Evolutionary conservation across 1,140 invertebrate species (phyloP), one percentile per base, ranked within the genome.

Genomic region (Lasioglossum albipes): DNA sequence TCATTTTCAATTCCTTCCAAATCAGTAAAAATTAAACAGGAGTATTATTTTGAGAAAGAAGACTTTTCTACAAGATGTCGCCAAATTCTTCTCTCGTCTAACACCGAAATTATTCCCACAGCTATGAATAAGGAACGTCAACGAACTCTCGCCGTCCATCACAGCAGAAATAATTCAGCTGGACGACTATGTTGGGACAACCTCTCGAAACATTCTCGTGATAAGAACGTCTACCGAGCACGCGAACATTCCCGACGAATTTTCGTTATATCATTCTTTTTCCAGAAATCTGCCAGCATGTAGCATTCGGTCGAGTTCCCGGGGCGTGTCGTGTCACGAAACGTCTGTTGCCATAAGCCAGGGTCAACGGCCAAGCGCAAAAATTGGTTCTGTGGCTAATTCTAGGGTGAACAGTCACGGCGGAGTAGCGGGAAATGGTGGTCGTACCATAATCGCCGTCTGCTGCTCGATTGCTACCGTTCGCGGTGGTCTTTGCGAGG

Each of bases 311-410:
- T 27, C 27, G 61, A 12, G 45, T 70, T 62, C 68, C 69, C 62
- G 84, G 83, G 82, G 83, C 71, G 84, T 85, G 84, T 77, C 78
- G 18, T 42, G 36, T 73, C 52, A 54, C 72, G 72, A 85, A 80
- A 76, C 76, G 41, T 36, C 31, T 27, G 45, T 41, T 52, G 22
- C 42, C 27, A 65, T 54, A 45, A n/a, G 41, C 7, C 1, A 22
- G 70, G 70, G 71, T 79, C 62, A 59, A 74, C 49, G 62, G 66
- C 49, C 49, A 45, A 22, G 42, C 1, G 6, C 7, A 59, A 66
- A 79, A 79, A 74, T 79, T 45, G 36, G 3, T 54, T 65, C 42
- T 13, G 5, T 7, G 20, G 42, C 20, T 62, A 70, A 77, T 49
- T 77, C 22, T 18, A 61, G 20, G 42, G 18, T 20, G 16, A 79